These are phyloP conservation scores for Desmophyllum pertusum DNA, from an alignment of 92 coral and sea anemone genomes.

Conservation along the genomic window DNA sequence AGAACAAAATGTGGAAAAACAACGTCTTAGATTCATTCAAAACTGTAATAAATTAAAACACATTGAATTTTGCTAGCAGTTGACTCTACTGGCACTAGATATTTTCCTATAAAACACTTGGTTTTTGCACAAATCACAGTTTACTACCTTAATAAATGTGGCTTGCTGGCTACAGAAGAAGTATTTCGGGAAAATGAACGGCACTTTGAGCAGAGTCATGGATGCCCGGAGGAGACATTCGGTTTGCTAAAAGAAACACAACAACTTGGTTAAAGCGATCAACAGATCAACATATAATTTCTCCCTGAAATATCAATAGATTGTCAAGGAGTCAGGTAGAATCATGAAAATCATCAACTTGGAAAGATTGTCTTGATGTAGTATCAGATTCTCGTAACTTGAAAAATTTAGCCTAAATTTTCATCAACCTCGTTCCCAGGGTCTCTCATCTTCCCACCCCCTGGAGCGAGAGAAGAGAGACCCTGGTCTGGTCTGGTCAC, in stretches of 20 bases:
- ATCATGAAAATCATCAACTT: neutral
- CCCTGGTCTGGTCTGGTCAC: too few species aligned
- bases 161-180: slow-evolving; percentile 89
- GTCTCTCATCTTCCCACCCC: too few species aligned
- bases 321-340: neutral
- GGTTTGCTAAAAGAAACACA: slow-evolving; percentile 76
- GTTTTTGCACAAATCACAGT: too few species aligned
- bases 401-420: too few species aligned
- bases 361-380: neutral
- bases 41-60: too few species aligned
- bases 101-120: too few species aligned
- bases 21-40: too few species aligned
- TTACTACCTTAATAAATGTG: slow-evolving; percentile 83
- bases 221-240: slow-evolving; percentile 84
- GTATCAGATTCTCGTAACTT: neutral
- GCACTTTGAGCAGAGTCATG: slow-evolving; percentile 81
- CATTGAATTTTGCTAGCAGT: too few species aligned
- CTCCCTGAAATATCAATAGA: neutral
- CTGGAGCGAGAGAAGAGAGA: too few species aligned
- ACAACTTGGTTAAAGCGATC: neutral
- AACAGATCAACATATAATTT: neutral
- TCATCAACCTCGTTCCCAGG: too few species aligned
- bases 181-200: slow-evolving; percentile 84
- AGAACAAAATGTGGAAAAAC: too few species aligned
- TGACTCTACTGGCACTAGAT: too few species aligned